Conservation (phyloP, 1,140 invertebrate species). For the Pemphigus obesinymphae region DNA sequence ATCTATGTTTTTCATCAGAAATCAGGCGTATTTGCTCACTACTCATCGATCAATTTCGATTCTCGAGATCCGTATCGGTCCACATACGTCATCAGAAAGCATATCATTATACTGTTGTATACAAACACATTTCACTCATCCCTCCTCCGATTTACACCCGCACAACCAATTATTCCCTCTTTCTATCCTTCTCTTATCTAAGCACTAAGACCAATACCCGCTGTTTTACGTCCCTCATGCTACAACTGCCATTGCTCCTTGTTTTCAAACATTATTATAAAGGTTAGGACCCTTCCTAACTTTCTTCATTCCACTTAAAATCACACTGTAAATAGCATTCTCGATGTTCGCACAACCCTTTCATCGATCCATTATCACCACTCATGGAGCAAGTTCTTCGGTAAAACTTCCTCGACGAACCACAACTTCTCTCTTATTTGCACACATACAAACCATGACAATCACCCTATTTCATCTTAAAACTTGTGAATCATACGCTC, state of each 20-base stretch:
- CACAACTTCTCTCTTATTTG: not conserved
- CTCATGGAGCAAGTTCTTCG: not conserved
- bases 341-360: not conserved
- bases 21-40: not conserved
- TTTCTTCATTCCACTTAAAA: not conserved
- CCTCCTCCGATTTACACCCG: not conserved
- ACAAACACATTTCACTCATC: not conserved
- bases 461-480: not conserved
- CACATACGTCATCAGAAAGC: not conserved
- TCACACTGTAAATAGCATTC: conserved; percentile 20
- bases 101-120: not conserved
- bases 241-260: not conserved
- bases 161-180: too few species aligned
- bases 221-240: not conserved
- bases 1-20: not conserved
- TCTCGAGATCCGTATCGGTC: not conserved
- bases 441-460: not conserved
- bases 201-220: not conserved
- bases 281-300: not conserved
- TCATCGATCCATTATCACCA: conserved; percentile 19
- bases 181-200: not conserved
- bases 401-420: not conserved
- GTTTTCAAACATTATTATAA: conserved; percentile 14
- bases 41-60: not conserved
- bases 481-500: not conserved